phyloP scores from a whole-genome alignment of 2,113 vertebrate species.

The Spermophilus dauricus region DNA sequence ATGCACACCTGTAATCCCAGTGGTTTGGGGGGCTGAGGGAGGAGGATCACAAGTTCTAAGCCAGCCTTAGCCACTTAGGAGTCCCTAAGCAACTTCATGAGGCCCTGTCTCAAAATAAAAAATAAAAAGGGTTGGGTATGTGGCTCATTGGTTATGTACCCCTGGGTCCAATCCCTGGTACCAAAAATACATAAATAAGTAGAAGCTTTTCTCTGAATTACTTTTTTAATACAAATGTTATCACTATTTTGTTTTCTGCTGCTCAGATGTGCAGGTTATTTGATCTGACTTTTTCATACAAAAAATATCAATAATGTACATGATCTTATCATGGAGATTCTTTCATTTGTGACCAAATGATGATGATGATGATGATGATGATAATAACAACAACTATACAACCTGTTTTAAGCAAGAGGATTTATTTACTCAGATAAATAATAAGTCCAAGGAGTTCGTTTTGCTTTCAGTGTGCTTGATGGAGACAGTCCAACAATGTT shows the following conservation, averaged over 20 bases:
- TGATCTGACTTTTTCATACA: conserved; percentile 42
- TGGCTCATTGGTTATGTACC: too few species aligned
- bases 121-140: too few species aligned
- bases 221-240: conserved; percentile 36
- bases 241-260: conserved; percentile 55
- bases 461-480: not conserved
- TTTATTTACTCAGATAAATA: not conserved
- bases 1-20: too few species aligned
- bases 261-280: conserved; percentile 27
- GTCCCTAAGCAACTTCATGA: too few species aligned
- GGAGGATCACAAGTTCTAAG: too few species aligned
- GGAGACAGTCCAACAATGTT: not conserved
- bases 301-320: not conserved
- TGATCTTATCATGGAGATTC: not conserved
- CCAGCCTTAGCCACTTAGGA: too few species aligned
- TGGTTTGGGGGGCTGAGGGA: too few species aligned
- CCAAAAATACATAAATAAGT: too few species aligned
- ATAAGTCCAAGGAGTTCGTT: not conserved
- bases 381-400: not conserved
- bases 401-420: not conserved
- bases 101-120: too few species aligned
- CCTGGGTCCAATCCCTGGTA: too few species aligned
- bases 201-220: not conserved
- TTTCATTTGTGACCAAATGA: not conserved
- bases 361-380: too few species aligned